Base-by-base conservation (phyloP, 2,797 vertebrate genomes). In the Decapterus maruadsi region DNA sequence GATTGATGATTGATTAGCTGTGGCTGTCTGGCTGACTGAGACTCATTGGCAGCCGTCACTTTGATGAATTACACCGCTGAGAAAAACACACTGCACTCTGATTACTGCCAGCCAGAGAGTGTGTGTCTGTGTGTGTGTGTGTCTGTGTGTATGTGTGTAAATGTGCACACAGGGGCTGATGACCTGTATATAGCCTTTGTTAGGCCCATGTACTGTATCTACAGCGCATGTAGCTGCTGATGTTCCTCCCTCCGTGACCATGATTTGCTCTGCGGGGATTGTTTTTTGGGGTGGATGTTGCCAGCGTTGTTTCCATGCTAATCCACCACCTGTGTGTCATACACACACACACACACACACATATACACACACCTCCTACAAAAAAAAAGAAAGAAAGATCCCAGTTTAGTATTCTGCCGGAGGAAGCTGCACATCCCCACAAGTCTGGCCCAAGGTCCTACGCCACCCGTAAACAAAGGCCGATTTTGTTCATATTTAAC, bases 11-110 rank as follows among this genome's bases (percentile, higher is more conserved):
- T 92, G 91, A 92, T 93, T 90, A 84, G 88, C 72, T 63, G 81
- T 26, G 78, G 66, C 84, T 83, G 81, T 88, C 87, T 65, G 84
- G 80, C 83, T 87, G 90, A 89, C 92, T 84, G 89, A 88, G 87
- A 74, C 85, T 93, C 92, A 88, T 89, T 90, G 92, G 91, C 92
- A 93, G 85, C 86, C 74, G 89, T 89, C 91, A 92, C 87, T 90
- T 90, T 93, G 92, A 93, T 93, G 88, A 91, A 93, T 92, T 88
- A 86, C 91, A 79, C 78, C 26, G 17, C 70, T 42, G 87, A 86
- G 85, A 80, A 91, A 90, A 92, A 92, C 88, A 90, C 87, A 78
- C 78, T 80, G 88, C 85, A 45, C 81, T 88, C 85, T 90, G 91
- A 93, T 92, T 92, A 92, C 90, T 89, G 88, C 87, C 81, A 87